Percentiles rank a stretch among this genome's conserved stretches.
Conservation (phyloP, 2,797 vertebrate species). For the Falco berigora region DNA sequence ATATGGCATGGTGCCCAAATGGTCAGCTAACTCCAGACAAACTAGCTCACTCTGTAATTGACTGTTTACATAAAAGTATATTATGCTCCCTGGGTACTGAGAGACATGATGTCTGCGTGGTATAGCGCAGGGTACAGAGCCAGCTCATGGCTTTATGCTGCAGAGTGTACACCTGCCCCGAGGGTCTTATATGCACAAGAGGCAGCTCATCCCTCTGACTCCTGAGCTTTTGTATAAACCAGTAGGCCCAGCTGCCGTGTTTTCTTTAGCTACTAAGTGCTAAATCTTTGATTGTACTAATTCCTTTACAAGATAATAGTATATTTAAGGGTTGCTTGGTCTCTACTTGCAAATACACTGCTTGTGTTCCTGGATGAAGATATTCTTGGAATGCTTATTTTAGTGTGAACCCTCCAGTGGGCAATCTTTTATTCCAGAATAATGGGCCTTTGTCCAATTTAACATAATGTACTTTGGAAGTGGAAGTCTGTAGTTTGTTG, state of each 20-base stretch:
- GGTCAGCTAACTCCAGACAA: not conserved
- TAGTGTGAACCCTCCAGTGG: not conserved
- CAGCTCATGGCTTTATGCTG: not conserved
- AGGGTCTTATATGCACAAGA: not conserved
- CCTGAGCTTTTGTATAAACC: not conserved
- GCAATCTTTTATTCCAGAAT: constrained; percentile 18
- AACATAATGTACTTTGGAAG: constrained; percentile 32
- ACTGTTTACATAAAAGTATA: not conserved
- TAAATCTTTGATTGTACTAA: not conserved
- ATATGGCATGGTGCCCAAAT: accelerated
- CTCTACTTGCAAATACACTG: not conserved
- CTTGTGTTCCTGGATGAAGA: constrained; percentile 18
- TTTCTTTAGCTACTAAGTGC: not conserved
- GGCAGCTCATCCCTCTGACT: not conserved
- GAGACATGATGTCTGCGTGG: not conserved
- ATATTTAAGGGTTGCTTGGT: not conserved
- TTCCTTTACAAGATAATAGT: not conserved
- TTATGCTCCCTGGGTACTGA: not conserved
- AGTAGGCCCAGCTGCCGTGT: not conserved
- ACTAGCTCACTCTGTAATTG: not conserved
- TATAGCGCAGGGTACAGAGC: not conserved
- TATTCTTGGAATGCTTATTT: constrained; percentile 32
- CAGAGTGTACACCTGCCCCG: not conserved
- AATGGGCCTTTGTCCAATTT: constrained; percentile 6
- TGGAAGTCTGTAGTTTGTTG: constrained; percentile 1